Evolutionary conservation across 2,888 invertebrate genomes (phyloP).

Genomic region (Adineta ricciae): DNA sequence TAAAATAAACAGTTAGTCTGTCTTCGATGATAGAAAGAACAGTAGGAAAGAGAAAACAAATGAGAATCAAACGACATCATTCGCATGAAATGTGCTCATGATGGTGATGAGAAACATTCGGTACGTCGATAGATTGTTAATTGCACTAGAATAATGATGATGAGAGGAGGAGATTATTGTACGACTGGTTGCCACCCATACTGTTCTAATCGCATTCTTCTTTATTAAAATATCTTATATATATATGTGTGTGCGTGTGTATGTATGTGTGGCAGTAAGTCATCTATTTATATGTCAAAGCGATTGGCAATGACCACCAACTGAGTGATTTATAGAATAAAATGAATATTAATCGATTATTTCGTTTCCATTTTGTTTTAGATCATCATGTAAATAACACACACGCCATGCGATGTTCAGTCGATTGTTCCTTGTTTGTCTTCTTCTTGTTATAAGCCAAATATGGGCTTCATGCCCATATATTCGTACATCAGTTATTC

Average conservation of each 20-base stretch:
- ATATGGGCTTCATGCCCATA: not conserved
- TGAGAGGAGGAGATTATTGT: not conserved
- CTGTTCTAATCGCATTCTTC: not conserved
- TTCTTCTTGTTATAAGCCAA: not conserved
- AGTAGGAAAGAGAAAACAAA: not conserved
- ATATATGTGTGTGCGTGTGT: not conserved
- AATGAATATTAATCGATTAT: not conserved
- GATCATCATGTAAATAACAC: not conserved
- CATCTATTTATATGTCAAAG: not conserved
- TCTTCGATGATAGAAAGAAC: not conserved
- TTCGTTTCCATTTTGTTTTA: not conserved
- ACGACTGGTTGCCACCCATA: not conserved
- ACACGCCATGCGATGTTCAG: not conserved
- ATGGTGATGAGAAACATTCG: not conserved
- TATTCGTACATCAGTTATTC: constrained; percentile 15
- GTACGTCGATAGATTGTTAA: not conserved
- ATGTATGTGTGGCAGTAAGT: not conserved
- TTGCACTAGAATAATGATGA: not conserved
- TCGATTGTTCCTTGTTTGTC: not conserved
- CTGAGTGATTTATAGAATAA: not conserved
- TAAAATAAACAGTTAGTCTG: not conserved
- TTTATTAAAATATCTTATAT: not conserved
- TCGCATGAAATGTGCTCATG: not conserved
- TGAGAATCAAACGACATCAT: not conserved
- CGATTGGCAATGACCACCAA: not conserved